Evolutionary conservation across 2,888 invertebrate species (phyloP), one percentile per base, ranked within the genome.

Genomic region (Nephrocerus scutellatus): DNA sequence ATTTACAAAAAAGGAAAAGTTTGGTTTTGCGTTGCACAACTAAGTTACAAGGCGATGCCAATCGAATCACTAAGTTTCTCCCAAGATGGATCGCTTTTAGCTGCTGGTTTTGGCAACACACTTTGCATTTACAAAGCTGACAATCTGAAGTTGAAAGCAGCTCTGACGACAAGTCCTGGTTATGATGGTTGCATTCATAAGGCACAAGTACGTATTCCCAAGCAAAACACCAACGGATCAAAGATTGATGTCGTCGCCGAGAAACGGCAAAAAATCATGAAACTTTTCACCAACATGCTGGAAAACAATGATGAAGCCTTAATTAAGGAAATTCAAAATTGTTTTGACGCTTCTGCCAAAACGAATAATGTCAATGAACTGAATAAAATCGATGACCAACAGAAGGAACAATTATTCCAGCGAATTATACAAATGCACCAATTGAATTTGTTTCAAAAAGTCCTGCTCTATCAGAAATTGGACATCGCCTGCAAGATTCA

Each of bases 71-170:
- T 79, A 3, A 73, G 73, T 29, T 86, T 86, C 63, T 80, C 84
- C 1, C 70, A 74, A 40, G 87, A 88, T 63, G 84, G 84, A n/a
- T 84, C 86, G 1, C 59, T 86, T 16, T 57, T 88, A 26, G 83
- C 79, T 5, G 79, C 82, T 10, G 77, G 76, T 8, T 87, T 81
- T 66, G 77, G 72, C 19, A 69, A 75, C 15, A 73, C 74, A 7
- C 59, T 85, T 30, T 86, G 85, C 2, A 63, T 84, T 16, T 88
- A 84, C 79, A 72, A 74, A 45, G 74, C 80, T 0, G 74, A 76
- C 30, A 69, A 69, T 2, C 70, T 74, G 40, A 70, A 73, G 32
- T 54, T 81, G n/a, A 74, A 76, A 54, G 72, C 74, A 36, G 74
- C 75, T 3, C 60, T 82, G 3, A 60, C 56, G 30, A 54, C 63